Conservation (phyloP, 2,113 vertebrate species). For the Corapipo altera region DNA sequence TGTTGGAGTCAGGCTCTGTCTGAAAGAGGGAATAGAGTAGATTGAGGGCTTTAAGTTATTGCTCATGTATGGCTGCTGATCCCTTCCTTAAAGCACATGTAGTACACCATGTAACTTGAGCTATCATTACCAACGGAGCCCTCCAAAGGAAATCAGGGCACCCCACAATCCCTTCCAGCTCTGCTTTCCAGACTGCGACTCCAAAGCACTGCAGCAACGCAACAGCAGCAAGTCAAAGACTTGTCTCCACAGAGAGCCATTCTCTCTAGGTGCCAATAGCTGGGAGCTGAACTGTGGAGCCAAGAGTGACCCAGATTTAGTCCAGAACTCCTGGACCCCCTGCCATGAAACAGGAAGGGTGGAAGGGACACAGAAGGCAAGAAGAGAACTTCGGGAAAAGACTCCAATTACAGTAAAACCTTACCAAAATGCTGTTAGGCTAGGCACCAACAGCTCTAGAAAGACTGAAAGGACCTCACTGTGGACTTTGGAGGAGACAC, state of each 20-base stretch:
- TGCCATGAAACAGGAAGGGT: not conserved
- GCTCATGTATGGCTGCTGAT: not conserved
- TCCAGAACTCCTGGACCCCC: not conserved
- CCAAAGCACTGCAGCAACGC: not conserved
- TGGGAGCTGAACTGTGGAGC: not conserved
- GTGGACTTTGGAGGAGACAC: not conserved
- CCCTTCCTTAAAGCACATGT: not conserved
- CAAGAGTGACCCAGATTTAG: not conserved
- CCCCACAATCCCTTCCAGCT: not conserved
- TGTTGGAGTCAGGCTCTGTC: not conserved
- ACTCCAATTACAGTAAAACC: not conserved
- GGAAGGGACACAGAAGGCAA: not conserved
- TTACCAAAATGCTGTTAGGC: not conserved
- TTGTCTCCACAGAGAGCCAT: not conserved
- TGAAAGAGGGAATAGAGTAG: not conserved
- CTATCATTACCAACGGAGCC: accelerated
- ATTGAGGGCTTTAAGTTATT: not conserved
- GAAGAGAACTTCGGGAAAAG: not conserved
- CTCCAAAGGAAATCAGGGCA: not conserved
- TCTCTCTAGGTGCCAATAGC: not conserved
- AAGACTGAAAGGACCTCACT: not conserved
- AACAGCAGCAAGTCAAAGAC: not conserved
- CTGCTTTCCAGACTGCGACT: not conserved
- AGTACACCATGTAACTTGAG: not conserved
- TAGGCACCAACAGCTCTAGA: not conserved